Percentiles rank a stretch among this genome's conserved stretches.
Conservation (phyloP, 2,888 invertebrate species). For the Tribolium freemani region DNA sequence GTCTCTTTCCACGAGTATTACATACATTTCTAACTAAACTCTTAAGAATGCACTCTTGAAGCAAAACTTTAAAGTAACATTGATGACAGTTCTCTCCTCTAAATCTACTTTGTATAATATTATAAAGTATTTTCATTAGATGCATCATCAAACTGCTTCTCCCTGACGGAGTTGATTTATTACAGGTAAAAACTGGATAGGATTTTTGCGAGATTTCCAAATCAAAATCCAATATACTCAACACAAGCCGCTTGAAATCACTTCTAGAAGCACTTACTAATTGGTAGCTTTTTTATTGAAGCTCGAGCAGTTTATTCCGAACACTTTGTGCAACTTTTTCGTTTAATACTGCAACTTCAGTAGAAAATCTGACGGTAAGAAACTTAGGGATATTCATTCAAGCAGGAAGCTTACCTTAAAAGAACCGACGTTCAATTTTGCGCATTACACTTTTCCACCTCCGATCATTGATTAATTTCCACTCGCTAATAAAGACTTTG, state of each 20-base stretch:
- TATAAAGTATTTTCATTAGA: no score
- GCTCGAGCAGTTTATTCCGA: conserved; percentile 11
- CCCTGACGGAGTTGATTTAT: not conserved
- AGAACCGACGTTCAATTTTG: conserved; percentile 32
- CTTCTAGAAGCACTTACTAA: conserved; percentile 18
- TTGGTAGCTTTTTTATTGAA: conserved; percentile 32
- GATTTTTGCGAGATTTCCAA: not conserved
- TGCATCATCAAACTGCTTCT: not conserved
- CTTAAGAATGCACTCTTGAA: not conserved
- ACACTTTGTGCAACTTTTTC: conserved; percentile 11
- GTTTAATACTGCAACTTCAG: conserved; percentile 4
- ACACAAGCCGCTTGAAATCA: not conserved
- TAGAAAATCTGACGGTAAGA: conserved; percentile 16
- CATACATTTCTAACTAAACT: not conserved
- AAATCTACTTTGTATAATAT: not conserved
- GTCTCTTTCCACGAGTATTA: not conserved
- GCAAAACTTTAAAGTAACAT: not conserved
- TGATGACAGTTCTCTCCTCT: not conserved
- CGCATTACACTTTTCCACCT: conserved; percentile 30
- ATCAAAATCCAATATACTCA: not conserved
- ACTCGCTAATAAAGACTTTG: conserved; percentile 17
- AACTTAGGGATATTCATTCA: conserved; percentile 23
- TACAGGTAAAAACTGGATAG: not conserved
- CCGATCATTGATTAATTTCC: conserved; percentile 32
- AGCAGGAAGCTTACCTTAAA: conserved; percentile 34